phyloP scores from a whole-genome alignment of 2,888 invertebrate genomes.

The Athalia cordata region DNA sequence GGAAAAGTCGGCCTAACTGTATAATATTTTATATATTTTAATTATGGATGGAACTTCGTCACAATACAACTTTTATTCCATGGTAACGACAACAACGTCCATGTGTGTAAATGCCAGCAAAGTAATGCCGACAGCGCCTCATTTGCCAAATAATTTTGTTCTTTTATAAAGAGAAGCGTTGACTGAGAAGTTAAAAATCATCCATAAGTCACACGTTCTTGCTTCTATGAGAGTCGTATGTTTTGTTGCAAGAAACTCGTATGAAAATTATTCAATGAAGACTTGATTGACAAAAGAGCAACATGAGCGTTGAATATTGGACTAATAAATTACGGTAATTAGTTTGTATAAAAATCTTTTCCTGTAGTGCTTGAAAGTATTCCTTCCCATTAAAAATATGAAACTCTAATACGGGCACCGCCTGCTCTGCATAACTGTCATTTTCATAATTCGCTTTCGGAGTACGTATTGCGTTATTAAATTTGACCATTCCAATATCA shows the following conservation, averaged over 20 bases:
- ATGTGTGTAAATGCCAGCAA: slow-evolving; percentile 27
- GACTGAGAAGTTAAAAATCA: not conserved
- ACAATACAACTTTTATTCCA: slow-evolving; percentile 69
- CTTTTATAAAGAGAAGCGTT: not conserved
- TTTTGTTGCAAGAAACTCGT: not conserved
- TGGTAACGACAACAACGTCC: slow-evolving; percentile 36
- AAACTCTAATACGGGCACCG: slow-evolving; percentile 55
- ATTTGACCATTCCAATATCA: slow-evolving; percentile 59
- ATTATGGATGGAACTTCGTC: slow-evolving; percentile 74
- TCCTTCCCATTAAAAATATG: slow-evolving; percentile 15
- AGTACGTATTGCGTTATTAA: slow-evolving; percentile 68
- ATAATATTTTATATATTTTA: slow-evolving; percentile 69
- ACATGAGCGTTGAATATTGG: not conserved
- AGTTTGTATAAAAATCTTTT: not conserved
- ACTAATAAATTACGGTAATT: not conserved
- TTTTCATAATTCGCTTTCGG: slow-evolving; percentile 52
- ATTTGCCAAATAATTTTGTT: not conserved
- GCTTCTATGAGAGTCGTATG: too few species aligned
- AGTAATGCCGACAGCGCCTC: slow-evolving; percentile 35
- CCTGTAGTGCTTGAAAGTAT: not conserved
- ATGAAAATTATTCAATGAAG: not conserved
- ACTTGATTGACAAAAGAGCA: not conserved
- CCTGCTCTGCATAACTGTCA: slow-evolving; percentile 60
- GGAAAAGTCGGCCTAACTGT: slow-evolving; percentile 74
- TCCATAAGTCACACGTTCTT: too few species aligned